phyloP scores from a whole-genome alignment of 2,888 invertebrate genomes.

The Chromoteleia sp. region DNA sequence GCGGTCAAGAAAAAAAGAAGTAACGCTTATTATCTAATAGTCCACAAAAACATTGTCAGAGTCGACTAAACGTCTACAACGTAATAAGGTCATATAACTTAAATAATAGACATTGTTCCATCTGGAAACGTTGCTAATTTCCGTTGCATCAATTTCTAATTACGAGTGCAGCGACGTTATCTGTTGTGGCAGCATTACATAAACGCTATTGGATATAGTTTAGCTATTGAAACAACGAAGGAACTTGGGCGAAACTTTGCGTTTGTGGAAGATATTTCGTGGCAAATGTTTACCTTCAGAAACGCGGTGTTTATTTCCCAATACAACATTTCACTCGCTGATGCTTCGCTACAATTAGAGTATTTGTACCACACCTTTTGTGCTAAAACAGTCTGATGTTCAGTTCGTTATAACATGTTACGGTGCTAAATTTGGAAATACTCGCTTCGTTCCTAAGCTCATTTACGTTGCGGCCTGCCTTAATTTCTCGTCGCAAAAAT shows the following conservation, averaged over 20 bases:
- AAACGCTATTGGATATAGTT: slow-evolving; percentile 29
- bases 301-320: slow-evolving; percentile 24
- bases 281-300: slow-evolving; percentile 33
- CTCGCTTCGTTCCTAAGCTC: background rate
- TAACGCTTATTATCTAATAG: no score
- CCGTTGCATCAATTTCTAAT: slow-evolving; percentile 37
- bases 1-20: no score
- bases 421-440: background rate
- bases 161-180: slow-evolving; percentile 15
- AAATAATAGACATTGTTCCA: slow-evolving; percentile 3
- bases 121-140: slow-evolving; percentile 20
- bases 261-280: slow-evolving; percentile 44
- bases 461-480: slow-evolving; percentile 3
- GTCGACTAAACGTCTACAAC: background rate
- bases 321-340: slow-evolving; percentile 18
- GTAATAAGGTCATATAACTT: slow-evolving; percentile 2
- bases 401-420: background rate
- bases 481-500: slow-evolving; percentile 1
- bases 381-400: slow-evolving; percentile 7
- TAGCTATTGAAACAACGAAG: slow-evolving; percentile 39
- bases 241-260: slow-evolving; percentile 44
- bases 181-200: slow-evolving; percentile 23
- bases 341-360: slow-evolving; percentile 24
- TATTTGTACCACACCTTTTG: slow-evolving; percentile 31
- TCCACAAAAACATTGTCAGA: no score